Percentiles rank a stretch among this genome's conserved stretches.
phyloP scores from a whole-genome alignment of 2,113 vertebrate genomes.

The Cranoglanis bouderius region DNA sequence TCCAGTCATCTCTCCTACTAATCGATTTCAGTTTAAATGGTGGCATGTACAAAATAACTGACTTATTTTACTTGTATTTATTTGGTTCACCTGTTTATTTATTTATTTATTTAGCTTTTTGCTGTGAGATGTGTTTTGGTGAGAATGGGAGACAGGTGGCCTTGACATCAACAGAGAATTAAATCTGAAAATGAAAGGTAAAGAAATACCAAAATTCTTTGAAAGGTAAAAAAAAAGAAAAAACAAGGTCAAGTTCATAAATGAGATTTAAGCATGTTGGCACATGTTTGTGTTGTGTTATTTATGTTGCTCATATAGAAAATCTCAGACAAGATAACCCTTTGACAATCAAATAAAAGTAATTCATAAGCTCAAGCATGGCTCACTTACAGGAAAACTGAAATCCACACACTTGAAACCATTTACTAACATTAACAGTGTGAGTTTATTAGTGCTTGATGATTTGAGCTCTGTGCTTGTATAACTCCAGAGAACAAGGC shows the following conservation, averaged over 20 bases:
- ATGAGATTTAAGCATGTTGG: background rate
- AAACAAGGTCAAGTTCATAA: background rate
- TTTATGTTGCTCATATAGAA: background rate
- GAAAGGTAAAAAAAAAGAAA: background rate
- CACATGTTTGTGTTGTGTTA: background rate
- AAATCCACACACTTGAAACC: background rate
- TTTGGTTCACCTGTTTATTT: too few species aligned
- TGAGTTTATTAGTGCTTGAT: background rate
- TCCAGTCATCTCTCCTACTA: background rate
- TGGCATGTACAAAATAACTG: background rate
- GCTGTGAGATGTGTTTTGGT: background rate
- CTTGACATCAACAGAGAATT: background rate
- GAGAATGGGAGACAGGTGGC: background rate
- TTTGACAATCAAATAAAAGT: background rate
- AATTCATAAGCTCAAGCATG: background rate
- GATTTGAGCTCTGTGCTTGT: conserved; percentile 14
- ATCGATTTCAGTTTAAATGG: background rate
- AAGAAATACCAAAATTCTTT: background rate
- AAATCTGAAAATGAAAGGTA: background rate
- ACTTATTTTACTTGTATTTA: background rate
- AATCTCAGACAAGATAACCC: background rate
- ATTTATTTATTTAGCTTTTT: background rate
- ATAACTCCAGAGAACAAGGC: background rate
- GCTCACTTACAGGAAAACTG: background rate
- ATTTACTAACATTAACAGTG: background rate